Evolutionary conservation across 2,113 vertebrate species (phyloP).

Genomic region (Nibea coibor): DNA sequence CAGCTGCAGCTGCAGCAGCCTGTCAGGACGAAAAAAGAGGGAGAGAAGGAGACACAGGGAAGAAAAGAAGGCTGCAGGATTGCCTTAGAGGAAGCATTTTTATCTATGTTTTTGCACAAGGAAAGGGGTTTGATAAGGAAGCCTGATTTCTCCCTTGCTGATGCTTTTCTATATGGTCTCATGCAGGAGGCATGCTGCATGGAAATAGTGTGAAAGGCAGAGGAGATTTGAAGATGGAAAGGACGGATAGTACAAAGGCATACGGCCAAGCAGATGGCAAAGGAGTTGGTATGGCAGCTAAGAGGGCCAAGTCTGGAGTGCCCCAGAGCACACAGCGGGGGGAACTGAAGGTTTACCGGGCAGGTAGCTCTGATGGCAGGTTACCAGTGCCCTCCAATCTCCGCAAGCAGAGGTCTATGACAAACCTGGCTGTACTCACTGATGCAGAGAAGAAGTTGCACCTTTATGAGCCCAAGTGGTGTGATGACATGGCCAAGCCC

Average conservation of each 20-base stretch:
- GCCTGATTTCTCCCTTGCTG: slow-evolving; percentile 64
- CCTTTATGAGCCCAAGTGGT: slow-evolving; percentile 95
- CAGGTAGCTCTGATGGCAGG: slow-evolving; percentile 88
- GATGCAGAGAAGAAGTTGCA: slow-evolving; percentile 97
- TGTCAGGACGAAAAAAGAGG: slow-evolving; percentile 68
- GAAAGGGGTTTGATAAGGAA: slow-evolving; percentile 57
- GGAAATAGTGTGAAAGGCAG: slow-evolving; percentile 87
- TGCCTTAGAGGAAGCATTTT: slow-evolving; percentile 59
- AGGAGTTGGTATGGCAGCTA: slow-evolving; percentile 87
- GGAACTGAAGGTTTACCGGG: slow-evolving; percentile 93
- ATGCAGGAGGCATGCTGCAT: slow-evolving; percentile 88
- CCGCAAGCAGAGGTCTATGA: slow-evolving; percentile 96
- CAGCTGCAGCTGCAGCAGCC: slow-evolving; percentile 82
- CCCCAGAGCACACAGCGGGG: slow-evolving; percentile 83
- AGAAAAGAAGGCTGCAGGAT: slow-evolving; percentile 63
- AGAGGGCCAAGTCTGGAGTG: slow-evolving; percentile 87
- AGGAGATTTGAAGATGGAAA: slow-evolving; percentile 82
- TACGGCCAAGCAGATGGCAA: slow-evolving; percentile 82
- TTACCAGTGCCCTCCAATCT: slow-evolving; percentile 89
- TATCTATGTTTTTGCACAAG: slow-evolving; percentile 50
- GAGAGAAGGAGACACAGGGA: slow-evolving; percentile 9
- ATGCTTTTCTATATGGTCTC: slow-evolving; percentile 85
- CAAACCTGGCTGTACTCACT: slow-evolving; percentile 95
- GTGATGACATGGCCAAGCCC: slow-evolving; percentile 92
- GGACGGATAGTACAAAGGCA: slow-evolving; percentile 81